These are phyloP conservation scores for Tinamus guttatus DNA, from an alignment of 2,113 vertebrate genomes.

Conservation along the genomic window DNA sequence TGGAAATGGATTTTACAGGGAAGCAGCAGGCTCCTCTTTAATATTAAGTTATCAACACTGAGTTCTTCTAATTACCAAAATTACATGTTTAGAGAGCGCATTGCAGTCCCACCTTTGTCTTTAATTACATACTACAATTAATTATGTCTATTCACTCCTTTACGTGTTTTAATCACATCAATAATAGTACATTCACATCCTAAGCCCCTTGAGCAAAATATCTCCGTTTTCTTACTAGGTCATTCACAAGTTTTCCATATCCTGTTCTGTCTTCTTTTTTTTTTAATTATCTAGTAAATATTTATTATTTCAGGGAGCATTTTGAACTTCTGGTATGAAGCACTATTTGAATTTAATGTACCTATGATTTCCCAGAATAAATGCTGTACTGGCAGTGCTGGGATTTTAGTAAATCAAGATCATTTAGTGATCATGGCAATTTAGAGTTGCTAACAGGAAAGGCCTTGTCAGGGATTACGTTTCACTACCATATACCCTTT, in stretches of 20 bases:
- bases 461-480: background rate
- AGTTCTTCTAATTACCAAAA: constrained; percentile 7
- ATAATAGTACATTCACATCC: constrained; percentile 42
- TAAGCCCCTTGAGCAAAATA: constrained; percentile 55
- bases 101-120: constrained; percentile 5
- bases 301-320: constrained; percentile 60
- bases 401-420: background rate
- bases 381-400: background rate
- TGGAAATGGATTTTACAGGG: background rate
- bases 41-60: background rate
- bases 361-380: constrained; percentile 44
- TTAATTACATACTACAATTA: constrained; percentile 48
- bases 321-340: constrained; percentile 37
- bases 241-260: constrained; percentile 57
- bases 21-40: background rate
- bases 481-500: background rate
- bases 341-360: constrained; percentile 34
- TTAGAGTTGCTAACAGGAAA: constrained; percentile 5
- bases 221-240: constrained; percentile 48
- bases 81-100: background rate
- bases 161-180: constrained; percentile 39
- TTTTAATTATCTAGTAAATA: constrained; percentile 59
- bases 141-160: background rate
- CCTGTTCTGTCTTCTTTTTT: constrained; percentile 37
- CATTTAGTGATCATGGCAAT: background rate